Conservation (phyloP, 1,140 invertebrate genomes). For the Diprion similis region DNA sequence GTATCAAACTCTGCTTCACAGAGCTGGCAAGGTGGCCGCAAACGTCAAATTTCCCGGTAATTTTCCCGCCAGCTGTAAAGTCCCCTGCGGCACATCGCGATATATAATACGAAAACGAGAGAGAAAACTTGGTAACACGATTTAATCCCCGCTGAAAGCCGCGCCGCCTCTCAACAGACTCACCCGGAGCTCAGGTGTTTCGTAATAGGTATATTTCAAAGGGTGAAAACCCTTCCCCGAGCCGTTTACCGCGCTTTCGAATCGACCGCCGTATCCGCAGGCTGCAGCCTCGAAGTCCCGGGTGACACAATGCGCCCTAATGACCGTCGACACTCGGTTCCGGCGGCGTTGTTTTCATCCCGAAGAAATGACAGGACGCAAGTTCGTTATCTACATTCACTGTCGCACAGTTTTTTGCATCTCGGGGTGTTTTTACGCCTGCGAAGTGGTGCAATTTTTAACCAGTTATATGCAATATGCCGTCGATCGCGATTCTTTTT, state of each 20-base stretch:
- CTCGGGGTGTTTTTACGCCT: too few relatives aligned
- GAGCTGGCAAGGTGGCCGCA: not conserved
- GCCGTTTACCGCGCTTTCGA: not conserved
- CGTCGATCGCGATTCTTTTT: not conserved
- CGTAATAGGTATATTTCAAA: too few relatives aligned
- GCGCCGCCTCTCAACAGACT: not conserved
- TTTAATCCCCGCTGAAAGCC: not conserved
- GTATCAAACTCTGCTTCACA: not conserved
- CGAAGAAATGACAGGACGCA: not conserved
- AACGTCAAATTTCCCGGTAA: too few relatives aligned
- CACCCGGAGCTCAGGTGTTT: not conserved
- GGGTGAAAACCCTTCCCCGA: not conserved
- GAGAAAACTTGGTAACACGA: not conserved
- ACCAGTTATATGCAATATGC: not conserved
- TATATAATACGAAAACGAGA: not conserved
- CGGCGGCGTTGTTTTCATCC: not conserved
- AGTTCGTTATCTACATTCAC: not conserved
- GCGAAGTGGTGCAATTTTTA: too few relatives aligned
- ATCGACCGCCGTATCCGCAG: not conserved
- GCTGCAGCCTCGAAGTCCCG: conserved; percentile 19
- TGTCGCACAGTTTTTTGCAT: not conserved
- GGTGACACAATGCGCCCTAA: conserved; percentile 26
- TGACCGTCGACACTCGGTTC: conserved; percentile 19
- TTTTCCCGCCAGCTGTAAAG: not conserved
- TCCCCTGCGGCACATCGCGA: not conserved